Evolutionary conservation across 2,888 invertebrate genomes (phyloP), one percentile per base, ranked within the genome.

Genomic region (Ischnus inquisitorius): DNA sequence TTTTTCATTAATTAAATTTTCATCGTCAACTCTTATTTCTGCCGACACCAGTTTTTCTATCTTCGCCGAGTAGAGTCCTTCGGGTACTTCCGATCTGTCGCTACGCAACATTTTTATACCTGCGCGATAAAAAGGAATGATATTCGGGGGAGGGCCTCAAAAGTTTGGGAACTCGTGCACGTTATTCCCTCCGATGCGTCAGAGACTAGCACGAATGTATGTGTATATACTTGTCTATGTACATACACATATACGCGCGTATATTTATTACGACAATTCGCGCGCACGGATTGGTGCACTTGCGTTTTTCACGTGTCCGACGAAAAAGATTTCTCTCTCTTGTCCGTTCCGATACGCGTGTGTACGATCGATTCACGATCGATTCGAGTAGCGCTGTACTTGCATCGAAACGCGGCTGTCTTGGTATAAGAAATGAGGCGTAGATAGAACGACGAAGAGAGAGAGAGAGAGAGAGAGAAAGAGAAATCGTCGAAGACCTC

Each of bases 401-500:
- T n/a, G n/a, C 16, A 67, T 22, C n/a, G 46, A 69, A 68, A 64
- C 34, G 43, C 48, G 22, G 22, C n/a, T 64, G 41, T 68, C n/a
- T n/a, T 51, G 51, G 46, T 34, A 64, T 34, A 64, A 68, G 54
- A 51, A 60, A 19, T 19, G 22, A 46, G 46, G 41, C 64, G 65
- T 22, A 25, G 12, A 67, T 41, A n/a, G 12, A 39, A 39, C 19
- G 41, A 51, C 6, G 54, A 41, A 64, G 39, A 68, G 22, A 57
- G 76, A 68, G 16, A 48, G 76, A 25, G 12, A 67, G 48, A 57
- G 76, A 68, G 16, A 48, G 76, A 25, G 12, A 67, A 41, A 64
- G 39, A 68, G 22, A 57, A 71, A 43, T 16, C 25, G 60, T 57
- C 79, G 83, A 86, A 86, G 84, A 82, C 79, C 86, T 85, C 69